Base-by-base conservation (phyloP, 2,888 invertebrate genomes). In the Hipparchia sbordonii region DNA sequence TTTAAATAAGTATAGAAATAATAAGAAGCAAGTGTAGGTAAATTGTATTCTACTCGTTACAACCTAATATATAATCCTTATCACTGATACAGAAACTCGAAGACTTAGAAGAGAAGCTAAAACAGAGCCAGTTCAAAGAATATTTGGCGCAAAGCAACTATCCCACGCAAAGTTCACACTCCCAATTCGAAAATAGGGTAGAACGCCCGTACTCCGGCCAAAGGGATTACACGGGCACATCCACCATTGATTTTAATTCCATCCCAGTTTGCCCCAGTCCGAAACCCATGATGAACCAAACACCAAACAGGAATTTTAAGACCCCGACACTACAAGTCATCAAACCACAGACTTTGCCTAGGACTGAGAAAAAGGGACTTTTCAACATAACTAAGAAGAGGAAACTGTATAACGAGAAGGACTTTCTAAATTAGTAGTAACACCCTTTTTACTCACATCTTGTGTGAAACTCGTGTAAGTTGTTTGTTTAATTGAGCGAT, bases 21-120 rank as follows among this genome's bases (percentile, higher is more conserved):
- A 23, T 0, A 23, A 23, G 1, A 23, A 23, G 23, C 23, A 23
- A 23, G 23, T 23, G 23, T 23, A 23, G 39, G 39, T 39, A 39
- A 39, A 39, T 39, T 39, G 39, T 39, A 39, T 39, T 1, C 5
- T 4, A 2, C 39, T 39, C 39, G 39, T 39, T 4, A 2, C n/a
- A 10, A 54, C 10, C 10, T 54, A 10, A 1, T 59, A 9, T 46
- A 8, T 46, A 8, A 10, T 46, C n/a, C 39, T 57, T 48, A 13
- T 65, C 57, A 10, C 33, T 76, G 12, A 7, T 12, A 65, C 23
- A 83, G 81, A 80, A 80, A 79, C 79, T 93, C 61, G 90, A 91
- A 81, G 92, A 92, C 71, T 77, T 93, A 70, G 94, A 94, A 77
- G 91, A 93, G 81, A 92, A 92, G 87, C 80, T 91, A 0, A 93